Evolutionary conservation across 1,140 invertebrate genomes (phyloP).

Genomic region (Magallana ariakensis): DNA sequence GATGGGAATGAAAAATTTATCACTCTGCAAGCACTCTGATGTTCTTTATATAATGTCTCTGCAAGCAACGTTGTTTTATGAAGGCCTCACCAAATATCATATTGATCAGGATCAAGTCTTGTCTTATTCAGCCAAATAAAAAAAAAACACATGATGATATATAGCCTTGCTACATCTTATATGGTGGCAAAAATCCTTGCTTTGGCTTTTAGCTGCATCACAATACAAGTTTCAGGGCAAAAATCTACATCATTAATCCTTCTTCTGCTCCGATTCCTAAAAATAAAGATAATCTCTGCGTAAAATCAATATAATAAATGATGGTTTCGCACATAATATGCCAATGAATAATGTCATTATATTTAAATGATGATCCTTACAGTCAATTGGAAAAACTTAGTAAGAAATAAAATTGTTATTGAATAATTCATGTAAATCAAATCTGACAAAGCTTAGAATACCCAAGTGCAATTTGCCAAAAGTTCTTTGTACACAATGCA

Average conservation of each 20-base stretch:
- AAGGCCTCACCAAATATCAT: not conserved
- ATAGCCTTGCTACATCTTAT: not conserved
- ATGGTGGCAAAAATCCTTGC: slow-evolving; percentile 14
- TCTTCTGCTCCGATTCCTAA: slow-evolving; percentile 16
- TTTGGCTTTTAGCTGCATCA: slow-evolving; percentile 32
- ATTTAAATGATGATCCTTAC: not conserved
- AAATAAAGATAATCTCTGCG: not conserved
- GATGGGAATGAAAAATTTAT: not conserved
- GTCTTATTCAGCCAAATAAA: not conserved
- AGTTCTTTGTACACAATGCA: too few species aligned
- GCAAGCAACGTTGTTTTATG: not conserved
- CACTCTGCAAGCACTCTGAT: not conserved
- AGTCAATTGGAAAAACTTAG: not conserved
- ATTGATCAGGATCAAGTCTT: not conserved
- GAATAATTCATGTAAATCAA: too few species aligned
- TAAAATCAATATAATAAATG: not conserved
- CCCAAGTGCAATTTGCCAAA: too few species aligned
- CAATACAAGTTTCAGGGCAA: not conserved
- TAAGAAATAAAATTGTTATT: too few species aligned
- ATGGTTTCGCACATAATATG: not conserved
- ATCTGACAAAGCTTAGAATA: too few species aligned
- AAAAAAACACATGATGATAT: not conserved
- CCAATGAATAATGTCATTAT: not conserved
- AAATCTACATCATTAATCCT: slow-evolving; percentile 22
- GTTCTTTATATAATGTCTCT: not conserved